Evolutionary conservation across 1,140 invertebrate genomes (phyloP).

Genomic region (Stratiolaelaps scimitus): DNA sequence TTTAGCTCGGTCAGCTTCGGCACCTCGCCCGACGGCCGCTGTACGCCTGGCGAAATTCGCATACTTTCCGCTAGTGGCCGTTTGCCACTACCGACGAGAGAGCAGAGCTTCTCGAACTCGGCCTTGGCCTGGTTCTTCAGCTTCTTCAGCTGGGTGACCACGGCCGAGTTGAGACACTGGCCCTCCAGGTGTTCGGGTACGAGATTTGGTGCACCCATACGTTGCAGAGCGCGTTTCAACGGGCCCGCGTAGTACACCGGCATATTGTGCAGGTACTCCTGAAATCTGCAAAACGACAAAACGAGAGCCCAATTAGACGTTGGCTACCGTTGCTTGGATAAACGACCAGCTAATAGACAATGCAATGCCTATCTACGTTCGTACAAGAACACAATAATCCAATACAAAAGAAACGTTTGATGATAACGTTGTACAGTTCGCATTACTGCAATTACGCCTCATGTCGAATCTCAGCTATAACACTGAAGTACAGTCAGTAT

Average conservation of each 20-base stretch:
- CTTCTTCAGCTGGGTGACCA: slow-evolving; percentile 85
- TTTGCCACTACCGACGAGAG: slow-evolving; percentile 51
- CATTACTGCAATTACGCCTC: too few species aligned
- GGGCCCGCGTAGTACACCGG: slow-evolving; percentile 90
- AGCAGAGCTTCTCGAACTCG: slow-evolving; percentile 72
- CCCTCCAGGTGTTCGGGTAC: slow-evolving; percentile 76
- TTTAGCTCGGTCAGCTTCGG: slow-evolving; percentile 48
- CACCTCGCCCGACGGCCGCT: slow-evolving; percentile 30
- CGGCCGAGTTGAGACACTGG: slow-evolving; percentile 78
- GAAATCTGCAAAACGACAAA: slow-evolving; percentile 48
- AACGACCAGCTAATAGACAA: too few species aligned
- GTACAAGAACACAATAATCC: too few species aligned
- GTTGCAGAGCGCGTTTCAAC: slow-evolving; percentile 69
- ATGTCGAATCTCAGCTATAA: too few species aligned
- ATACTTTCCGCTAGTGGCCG: slow-evolving; percentile 53
- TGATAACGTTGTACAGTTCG: too few species aligned
- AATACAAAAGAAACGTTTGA: too few species aligned
- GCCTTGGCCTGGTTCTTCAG: slow-evolving; percentile 83
- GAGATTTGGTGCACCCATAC: slow-evolving; percentile 68
- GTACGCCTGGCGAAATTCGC: slow-evolving; percentile 45
- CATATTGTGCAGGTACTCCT: slow-evolving; percentile 83
- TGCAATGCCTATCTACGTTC: too few species aligned
- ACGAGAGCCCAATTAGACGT: not conserved
- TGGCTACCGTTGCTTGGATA: not conserved
- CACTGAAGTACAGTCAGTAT: too few species aligned